A percentile compares a stretch with the other conserved stretches of the same genome.
Evolutionary conservation across 2,888 invertebrate species (phyloP).

Genomic region (Poecilus cupreus): DNA sequence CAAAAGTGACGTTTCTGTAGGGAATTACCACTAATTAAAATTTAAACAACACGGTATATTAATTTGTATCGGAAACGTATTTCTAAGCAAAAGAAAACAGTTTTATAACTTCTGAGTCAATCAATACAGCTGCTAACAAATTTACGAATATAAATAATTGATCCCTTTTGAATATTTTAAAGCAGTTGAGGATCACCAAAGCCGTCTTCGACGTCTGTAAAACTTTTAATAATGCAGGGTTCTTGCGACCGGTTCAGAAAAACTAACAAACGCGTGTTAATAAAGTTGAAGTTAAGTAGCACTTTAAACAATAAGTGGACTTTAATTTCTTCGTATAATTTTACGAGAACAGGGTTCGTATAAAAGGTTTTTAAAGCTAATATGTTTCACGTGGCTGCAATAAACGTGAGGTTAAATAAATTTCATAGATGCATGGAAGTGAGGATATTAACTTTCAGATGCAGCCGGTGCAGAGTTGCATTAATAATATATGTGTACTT

Average conservation of each 20-base stretch:
- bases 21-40: too few species aligned
- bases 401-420: constrained; percentile 34
- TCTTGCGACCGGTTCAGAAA: background rate
- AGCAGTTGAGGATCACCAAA: background rate
- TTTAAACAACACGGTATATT: too few species aligned
- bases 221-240: constrained; percentile 1
- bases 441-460: constrained; percentile 20
- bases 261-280: constrained; percentile 14
- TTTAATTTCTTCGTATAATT: constrained; percentile 22
- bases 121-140: background rate
- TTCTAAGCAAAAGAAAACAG: too few species aligned
- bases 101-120: background rate
- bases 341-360: background rate
- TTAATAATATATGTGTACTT: constrained; percentile 21
- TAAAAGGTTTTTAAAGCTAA: constrained; percentile 35
- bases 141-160: background rate
- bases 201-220: background rate
- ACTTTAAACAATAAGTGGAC: constrained; percentile 24
- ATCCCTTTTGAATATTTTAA: background rate
- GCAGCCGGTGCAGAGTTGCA: constrained; percentile 23
- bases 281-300: constrained; percentile 14
- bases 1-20: too few species aligned
- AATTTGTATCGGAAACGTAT: too few species aligned
- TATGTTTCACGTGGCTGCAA: constrained; percentile 41
- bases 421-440: constrained; percentile 43